phyloP scores from a whole-genome alignment of 1,140 invertebrate genomes.

The Drosophila bipectinata region DNA sequence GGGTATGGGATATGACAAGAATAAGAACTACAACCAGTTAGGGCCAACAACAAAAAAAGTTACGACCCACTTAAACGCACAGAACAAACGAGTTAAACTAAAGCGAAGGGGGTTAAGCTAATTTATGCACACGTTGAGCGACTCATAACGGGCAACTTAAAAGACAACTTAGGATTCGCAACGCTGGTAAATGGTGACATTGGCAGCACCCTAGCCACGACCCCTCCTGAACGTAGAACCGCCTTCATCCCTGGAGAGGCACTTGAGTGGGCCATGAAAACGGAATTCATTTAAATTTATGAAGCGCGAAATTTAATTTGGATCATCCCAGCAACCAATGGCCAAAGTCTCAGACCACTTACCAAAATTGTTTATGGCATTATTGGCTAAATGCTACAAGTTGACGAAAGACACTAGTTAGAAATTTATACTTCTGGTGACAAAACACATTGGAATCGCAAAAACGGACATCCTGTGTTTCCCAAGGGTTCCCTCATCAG shows the following conservation, averaged over 20 bases:
- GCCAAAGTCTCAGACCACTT: not conserved
- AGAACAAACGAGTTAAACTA: slow-evolving; percentile 10
- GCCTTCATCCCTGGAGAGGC: slow-evolving; percentile 3
- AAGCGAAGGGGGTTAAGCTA: slow-evolving; percentile 3
- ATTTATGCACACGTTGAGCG: slow-evolving; percentile 53
- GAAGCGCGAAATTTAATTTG: slow-evolving; percentile 58
- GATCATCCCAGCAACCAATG: slow-evolving; percentile 36
- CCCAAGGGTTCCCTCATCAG: too few species aligned
- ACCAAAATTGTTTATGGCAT: too few species aligned
- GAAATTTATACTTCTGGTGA: too few species aligned
- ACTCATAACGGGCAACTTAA: slow-evolving; percentile 47
- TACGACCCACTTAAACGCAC: slow-evolving; percentile 47
- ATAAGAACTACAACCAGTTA: not conserved
- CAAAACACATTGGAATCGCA: too few species aligned
- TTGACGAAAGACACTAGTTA: too few species aligned
- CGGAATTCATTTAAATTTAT: slow-evolving; percentile 80
- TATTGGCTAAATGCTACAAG: too few species aligned
- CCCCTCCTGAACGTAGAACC: not conserved
- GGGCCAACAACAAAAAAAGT: slow-evolving; percentile 23
- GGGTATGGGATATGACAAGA: not conserved
- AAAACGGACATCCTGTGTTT: too few species aligned
- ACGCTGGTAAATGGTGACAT: slow-evolving; percentile 37
- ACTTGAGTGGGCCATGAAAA: slow-evolving; percentile 61
- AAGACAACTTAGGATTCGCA: slow-evolving; percentile 47
- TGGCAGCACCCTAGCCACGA: slow-evolving; percentile 20